Base-by-base conservation (phyloP, 2,113 vertebrate species). In the Pangasianodon gigas region DNA sequence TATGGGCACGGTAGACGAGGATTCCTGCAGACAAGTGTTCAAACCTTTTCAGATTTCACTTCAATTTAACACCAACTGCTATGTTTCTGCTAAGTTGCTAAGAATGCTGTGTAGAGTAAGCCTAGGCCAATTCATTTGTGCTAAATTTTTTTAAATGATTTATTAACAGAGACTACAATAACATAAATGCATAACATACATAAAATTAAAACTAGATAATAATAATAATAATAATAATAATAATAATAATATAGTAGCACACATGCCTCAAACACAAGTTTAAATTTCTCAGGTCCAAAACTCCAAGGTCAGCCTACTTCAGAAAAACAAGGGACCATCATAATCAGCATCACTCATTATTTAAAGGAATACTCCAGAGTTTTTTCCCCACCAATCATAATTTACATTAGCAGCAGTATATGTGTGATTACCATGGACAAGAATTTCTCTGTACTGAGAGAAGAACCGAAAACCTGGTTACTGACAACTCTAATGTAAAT, bases 1-100 rank as follows among this genome's bases (percentile, higher is more conserved):
- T 97, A 94, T 99, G 97, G 11, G 98, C 97, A 60, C 97, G 96
- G 87, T 98, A 98, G 87, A 99, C 98, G 91, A 99, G 94, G 91
- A 99, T 96, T 74, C 98, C 98, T 99, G 77, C 79, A 85, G 86
- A 81, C 7, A 44, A 84, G 29, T 48, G 29, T 54, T 18, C 19
- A 84, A 74, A 60, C 24, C 3, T 4, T 56, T 9, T 87, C 44
- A 75, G 41, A 10, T 14, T n/a, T 60, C n/a, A 51, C 4, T 48
- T 77, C 37, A 41, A 41, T 84, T 65, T 85, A 60, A 69, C 46
- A 37, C 4, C 51, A 81, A 81, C 52, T 14, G 8, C 32, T 10
- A 81, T 80, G 62, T 54, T 88, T 84, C 4, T 41, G 69, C 69
- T 74, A 19, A 46, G 46, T 46, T 46, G 6, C 46, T 46, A 4